Base-by-base conservation (phyloP, 1,140 invertebrate genomes). In the Ceratosolen solmsi region DNA sequence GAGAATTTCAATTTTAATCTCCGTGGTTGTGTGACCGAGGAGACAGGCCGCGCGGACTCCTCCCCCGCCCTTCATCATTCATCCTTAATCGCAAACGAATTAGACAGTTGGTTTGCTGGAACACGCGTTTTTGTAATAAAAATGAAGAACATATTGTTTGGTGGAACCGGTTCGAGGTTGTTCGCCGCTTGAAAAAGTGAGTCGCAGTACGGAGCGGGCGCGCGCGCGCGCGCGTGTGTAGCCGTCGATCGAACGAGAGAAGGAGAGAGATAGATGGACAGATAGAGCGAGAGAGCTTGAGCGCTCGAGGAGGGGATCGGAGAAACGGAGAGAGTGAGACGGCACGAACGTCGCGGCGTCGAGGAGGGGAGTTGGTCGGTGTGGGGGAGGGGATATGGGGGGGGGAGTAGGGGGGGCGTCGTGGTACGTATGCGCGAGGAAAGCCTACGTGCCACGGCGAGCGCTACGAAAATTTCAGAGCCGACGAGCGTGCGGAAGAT, bases 381-480 rank as follows among this genome's bases (percentile, higher is more conserved):
- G 30, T 7, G 13, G 13, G 71, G 5, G 49, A 3, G n/a, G 13
- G 41, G 41, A 7, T 5, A 13, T 13, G 41, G 13, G 41, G 41
- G 13, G 5, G 5, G 41, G 5, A 13, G 41, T 7, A 13, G 13
- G 13, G 41, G n/a, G 25, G 38, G 22, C 25, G 41, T 30, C 25
- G 22, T 51, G 38, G 70, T 72, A 72, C 46, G 46, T 51, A 72
- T 72, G 70, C 70, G 70, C 38, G 70, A 68, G 22, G 36, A 68
- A 33, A 68, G 63, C 63, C 33, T 68, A 68, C 63, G 63, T 68
- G 63, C 63, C 63, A 68, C 63, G 36, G 63, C 63, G 63, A 68
- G 70, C 41, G 70, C 41, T 46, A 72, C 46, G 38, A 72, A 72
- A 72, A 49, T 72, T 72, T 72, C 70, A 72, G 70, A 72, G 70